Conservation (phyloP, 2,888 invertebrate genomes). For the Acanthopleura granulata region DNA sequence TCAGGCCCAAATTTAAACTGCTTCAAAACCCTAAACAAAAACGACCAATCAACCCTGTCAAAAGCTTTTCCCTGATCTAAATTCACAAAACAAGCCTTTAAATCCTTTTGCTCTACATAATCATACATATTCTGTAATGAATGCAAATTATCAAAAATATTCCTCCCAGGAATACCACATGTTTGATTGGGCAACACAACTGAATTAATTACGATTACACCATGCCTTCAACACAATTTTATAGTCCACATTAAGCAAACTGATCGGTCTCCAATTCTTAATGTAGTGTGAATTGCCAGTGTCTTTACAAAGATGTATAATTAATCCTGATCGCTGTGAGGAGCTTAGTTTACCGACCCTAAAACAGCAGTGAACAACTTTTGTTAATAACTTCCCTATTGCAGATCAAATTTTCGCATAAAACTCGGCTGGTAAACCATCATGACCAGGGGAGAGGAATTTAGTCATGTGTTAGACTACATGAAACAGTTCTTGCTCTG, state of each 20-base stretch:
- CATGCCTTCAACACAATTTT: slow-evolving; percentile 40
- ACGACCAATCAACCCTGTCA: slow-evolving; percentile 37
- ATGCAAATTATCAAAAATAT: slow-evolving; percentile 40
- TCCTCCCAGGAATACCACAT: slow-evolving; percentile 35
- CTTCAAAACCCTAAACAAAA: slow-evolving; percentile 33
- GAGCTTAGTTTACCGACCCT: not conserved
- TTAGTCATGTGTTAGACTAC: not conserved
- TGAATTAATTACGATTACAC: slow-evolving; percentile 30
- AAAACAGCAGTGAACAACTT: slow-evolving; percentile 9
- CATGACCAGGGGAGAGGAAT: not conserved
- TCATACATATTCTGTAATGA: slow-evolving; percentile 33
- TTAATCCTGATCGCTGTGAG: slow-evolving; percentile 26
- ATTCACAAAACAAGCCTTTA: slow-evolving; percentile 31
- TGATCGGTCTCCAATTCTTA: slow-evolving; percentile 41
- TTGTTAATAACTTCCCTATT: not conserved
- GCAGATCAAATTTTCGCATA: not conserved
- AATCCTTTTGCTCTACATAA: slow-evolving; percentile 36
- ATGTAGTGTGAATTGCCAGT: slow-evolving; percentile 26
- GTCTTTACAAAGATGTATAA: slow-evolving; percentile 39
- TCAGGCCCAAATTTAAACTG: slow-evolving; percentile 35
- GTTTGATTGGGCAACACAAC: slow-evolving; percentile 37
- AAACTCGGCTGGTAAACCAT: too few species aligned
- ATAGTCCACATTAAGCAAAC: slow-evolving; percentile 38
- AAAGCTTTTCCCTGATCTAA: slow-evolving; percentile 46
- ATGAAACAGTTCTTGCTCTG: not conserved